A percentile compares a stretch with the other conserved stretches of the same genome.
Conservation (phyloP, 2,113 vertebrate genomes). For the Isichthys henryi region DNA sequence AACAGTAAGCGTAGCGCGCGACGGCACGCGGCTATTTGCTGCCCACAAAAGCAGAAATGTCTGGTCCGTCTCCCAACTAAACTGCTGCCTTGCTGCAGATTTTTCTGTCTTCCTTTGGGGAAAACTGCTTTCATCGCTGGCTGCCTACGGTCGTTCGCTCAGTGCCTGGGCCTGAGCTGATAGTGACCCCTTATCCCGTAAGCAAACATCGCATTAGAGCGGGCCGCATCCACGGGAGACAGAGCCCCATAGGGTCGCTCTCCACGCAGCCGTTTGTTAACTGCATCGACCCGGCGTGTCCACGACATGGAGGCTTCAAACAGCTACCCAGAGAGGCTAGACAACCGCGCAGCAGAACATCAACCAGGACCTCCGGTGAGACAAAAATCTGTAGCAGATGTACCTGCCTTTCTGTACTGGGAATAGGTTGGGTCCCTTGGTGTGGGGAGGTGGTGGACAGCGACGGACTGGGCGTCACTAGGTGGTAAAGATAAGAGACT, state of each 20-base stretch:
- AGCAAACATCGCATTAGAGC: slow-evolving; percentile 5
- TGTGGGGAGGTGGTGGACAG: background rate
- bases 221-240: background rate
- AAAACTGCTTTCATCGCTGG: slow-evolving; percentile 5
- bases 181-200: slow-evolving; percentile 28
- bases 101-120: background rate
- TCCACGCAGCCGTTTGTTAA: background rate
- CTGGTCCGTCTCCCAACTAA: background rate
- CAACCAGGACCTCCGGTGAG: background rate
- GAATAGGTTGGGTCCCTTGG: background rate
- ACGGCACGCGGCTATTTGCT: background rate
- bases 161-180: slow-evolving; percentile 21
- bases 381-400: background rate
- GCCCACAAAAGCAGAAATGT: background rate
- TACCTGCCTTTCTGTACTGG: background rate
- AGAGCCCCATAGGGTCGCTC: background rate
- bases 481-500: background rate
- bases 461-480: background rate
- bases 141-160: slow-evolving; percentile 25
- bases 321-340: background rate
- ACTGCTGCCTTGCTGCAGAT: background rate
- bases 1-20: background rate
- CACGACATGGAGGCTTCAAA: background rate
- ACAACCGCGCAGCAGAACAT: background rate
- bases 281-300: background rate